Base-by-base conservation (phyloP, 2,113 vertebrate genomes). In the Myotis yumanensis region DNA sequence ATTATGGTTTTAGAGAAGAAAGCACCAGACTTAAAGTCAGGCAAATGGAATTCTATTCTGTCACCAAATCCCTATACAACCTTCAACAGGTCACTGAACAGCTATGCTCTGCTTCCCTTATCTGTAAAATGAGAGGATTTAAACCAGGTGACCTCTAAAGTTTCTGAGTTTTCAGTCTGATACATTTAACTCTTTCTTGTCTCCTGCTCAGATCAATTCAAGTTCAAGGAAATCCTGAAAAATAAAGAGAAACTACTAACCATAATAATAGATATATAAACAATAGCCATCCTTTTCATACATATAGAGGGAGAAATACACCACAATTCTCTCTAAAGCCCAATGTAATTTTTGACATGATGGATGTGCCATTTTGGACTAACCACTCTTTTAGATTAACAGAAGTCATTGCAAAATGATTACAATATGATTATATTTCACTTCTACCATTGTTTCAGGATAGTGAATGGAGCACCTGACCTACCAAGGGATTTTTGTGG, bases 21-120 rank as follows among this genome's bases (percentile, higher is more conserved):
- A 75, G 17, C 37, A 23, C 40, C 0, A 0, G 32, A 40, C 75
- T 64, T 30, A 40, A 94, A 85, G 69, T 93, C 79, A 90, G 52
- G 48, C n/a, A 85, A 81, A 62, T 32, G 23, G 85, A 91, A 97
- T 90, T 94, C 62, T 81, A 20, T 54, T 84, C 96, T 93, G 93
- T 90, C 59, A 91, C 93, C 80, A 73, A 87, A 94, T 91, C 71
- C 80, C 95, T 73, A 51, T 22, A 72, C 43, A 73, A 57, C 72
- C 72, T 87, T 95, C 80, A 84, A 71, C 68, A 93, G 92, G 94
- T 87, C 94, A 93, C 68, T 87, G 83, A 93, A 40, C 46, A 96
- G 66, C 92, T 93, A 52, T 87, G 83, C 82, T 93, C 84, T 76
- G 46, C 93, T 90, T 97, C 92, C 81, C 81, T 86, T 94, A 95